Conservation (phyloP, 2,113 vertebrate genomes). For the Ictalurus furcatus region DNA sequence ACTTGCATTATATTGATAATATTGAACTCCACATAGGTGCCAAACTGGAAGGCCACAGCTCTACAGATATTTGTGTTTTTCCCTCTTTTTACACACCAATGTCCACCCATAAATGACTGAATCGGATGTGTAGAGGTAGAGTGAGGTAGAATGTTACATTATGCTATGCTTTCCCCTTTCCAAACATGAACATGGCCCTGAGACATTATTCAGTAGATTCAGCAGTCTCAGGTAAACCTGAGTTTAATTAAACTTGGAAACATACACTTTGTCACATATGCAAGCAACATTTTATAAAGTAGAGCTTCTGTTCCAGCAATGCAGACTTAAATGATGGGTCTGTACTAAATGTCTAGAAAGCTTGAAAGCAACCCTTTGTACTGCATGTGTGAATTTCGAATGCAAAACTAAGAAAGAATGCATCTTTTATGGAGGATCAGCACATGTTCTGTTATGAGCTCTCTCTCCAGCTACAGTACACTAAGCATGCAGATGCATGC, state of each 20-base stretch:
- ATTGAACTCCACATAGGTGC: neutral
- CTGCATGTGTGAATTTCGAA: neutral
- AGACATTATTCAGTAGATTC: neutral
- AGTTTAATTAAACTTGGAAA: neutral
- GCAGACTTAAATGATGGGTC: neutral
- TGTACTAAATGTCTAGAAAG: neutral
- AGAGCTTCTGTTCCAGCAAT: neutral
- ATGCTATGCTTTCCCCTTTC: neutral
- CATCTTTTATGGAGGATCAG: neutral
- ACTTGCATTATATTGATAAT: neutral
- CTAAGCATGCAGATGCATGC: conserved; percentile 43
- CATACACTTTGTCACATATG: neutral
- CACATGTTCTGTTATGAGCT: neutral
- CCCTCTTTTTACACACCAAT: neutral
- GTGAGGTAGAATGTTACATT: neutral
- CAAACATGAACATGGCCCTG: neutral
- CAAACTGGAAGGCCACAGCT: neutral
- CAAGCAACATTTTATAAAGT: neutral
- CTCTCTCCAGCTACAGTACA: conserved; percentile 11
- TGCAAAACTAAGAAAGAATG: neutral
- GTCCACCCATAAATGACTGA: neutral
- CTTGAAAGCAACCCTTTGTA: neutral
- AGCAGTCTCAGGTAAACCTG: neutral
- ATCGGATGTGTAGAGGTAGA: neutral
- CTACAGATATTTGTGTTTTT: neutral